These are phyloP conservation scores for Seriola dumerili DNA, from an alignment of 2,113 vertebrate genomes.

Conservation along the genomic window DNA sequence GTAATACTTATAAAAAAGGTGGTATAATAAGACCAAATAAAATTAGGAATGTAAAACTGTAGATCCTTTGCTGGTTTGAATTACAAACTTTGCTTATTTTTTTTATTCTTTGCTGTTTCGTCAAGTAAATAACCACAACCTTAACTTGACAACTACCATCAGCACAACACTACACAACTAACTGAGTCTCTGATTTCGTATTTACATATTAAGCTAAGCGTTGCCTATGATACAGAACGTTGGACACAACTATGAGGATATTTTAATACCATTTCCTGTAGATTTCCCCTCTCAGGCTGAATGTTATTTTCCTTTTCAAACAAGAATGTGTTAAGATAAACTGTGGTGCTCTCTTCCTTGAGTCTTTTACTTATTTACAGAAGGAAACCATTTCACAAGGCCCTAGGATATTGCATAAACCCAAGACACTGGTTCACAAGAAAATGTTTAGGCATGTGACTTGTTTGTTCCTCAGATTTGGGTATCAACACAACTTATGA, in stretches of 20 bases:
- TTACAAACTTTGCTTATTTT: neutral
- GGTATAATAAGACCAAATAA: neutral
- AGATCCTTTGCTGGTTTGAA: neutral
- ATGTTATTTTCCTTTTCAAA: conserved; percentile 48
- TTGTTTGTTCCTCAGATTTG: conserved; percentile 59
- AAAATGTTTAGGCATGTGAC: conserved; percentile 77
- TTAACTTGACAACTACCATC: neutral
- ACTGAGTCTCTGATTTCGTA: neutral
- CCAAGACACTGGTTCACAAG: conserved; percentile 61
- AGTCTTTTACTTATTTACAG: conserved; percentile 74
- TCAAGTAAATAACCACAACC: conserved; percentile 10
- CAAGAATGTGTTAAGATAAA: conserved; percentile 67
- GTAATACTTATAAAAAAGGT: neutral
- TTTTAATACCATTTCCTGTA: conserved; percentile 44
- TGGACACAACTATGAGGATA: neutral
- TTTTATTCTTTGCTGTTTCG: neutral
- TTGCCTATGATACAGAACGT: neutral
- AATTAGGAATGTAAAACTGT: neutral
- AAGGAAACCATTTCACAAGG: conserved; percentile 74
- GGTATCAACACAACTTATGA: conserved; percentile 40
- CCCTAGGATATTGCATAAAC: conserved; percentile 71
- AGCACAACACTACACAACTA: neutral
- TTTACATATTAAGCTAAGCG: conserved; percentile 2
- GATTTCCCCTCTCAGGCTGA: conserved; percentile 11
- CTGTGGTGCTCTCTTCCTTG: conserved; percentile 32